These are phyloP conservation scores for Bradypodion ventrale DNA, from an alignment of 2,797 vertebrate species.

Conservation along the genomic window DNA sequence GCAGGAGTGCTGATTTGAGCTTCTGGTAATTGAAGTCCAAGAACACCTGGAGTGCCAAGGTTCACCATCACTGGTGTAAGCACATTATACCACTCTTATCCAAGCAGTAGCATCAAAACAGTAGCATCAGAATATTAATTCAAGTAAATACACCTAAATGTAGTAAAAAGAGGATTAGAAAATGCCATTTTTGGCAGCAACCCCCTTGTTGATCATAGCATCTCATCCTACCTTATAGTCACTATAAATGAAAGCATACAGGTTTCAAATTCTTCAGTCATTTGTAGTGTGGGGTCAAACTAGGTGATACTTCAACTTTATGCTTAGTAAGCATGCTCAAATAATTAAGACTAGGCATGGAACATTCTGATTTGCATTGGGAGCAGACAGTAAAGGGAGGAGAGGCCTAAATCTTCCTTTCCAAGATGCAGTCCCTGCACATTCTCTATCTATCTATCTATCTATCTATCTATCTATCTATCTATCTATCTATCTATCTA, in stretches of 20 bases:
- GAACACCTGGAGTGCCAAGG: no score
- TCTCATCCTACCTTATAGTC: neutral
- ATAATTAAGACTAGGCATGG: neutral
- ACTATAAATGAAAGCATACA: neutral
- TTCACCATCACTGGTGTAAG: no score
- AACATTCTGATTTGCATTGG: neutral
- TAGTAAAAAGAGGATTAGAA: neutral
- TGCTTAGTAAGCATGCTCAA: neutral
- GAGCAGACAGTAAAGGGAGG: no score
- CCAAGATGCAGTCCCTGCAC: neutral
- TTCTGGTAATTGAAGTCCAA: no score
- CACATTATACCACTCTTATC: neutral
- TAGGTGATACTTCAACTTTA: neutral
- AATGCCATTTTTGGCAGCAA: neutral
- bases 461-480: no score
- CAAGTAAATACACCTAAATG: neutral
- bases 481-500: no score
- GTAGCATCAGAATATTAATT: no score
- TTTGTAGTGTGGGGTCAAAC: neutral
- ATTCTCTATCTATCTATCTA: no score
- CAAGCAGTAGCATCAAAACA: neutral
- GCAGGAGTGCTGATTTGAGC: no score
- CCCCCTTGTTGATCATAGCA: neutral
- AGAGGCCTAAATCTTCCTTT: neutral
- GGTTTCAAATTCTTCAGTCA: neutral